A percentile compares a stretch with the other conserved stretches of the same genome.
phyloP scores from a whole-genome alignment of 2,797 vertebrate species.

The Odontamblyopus lacepedii region DNA sequence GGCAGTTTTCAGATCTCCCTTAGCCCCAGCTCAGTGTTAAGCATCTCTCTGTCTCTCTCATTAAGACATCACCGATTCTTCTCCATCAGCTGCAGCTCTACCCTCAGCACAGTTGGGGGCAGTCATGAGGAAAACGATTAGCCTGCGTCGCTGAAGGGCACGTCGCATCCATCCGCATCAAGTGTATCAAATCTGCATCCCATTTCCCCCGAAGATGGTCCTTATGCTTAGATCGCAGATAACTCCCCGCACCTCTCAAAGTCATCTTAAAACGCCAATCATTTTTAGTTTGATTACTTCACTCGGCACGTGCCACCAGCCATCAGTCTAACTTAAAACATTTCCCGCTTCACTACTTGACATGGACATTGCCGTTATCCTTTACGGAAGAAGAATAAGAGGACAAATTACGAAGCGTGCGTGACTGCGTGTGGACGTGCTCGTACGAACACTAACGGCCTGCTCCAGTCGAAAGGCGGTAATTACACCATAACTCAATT shows the following conservation, averaged over 20 bases:
- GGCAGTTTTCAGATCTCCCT: constrained; percentile 18
- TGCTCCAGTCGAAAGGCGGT: neutral
- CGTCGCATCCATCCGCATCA: constrained; percentile 18
- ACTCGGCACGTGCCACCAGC: neutral
- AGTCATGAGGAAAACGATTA: constrained; percentile 63
- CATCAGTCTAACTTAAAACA: neutral
- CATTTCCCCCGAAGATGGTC: constrained; percentile 6
- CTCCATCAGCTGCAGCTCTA: constrained; percentile 54
- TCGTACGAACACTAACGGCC: neutral
- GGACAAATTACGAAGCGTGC: constrained; percentile 9
- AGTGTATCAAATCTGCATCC: constrained; percentile 26
- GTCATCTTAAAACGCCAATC: neutral
- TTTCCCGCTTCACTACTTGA: neutral
- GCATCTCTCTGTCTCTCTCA: constrained; percentile 61
- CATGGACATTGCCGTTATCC: neutral
- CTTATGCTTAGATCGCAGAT: constrained; percentile 19
- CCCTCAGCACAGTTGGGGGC: constrained; percentile 50
- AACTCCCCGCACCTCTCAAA: constrained; percentile 6
- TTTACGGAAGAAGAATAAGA: constrained; percentile 9
- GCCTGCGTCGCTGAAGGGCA: constrained; percentile 34
- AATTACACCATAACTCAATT: constrained; percentile 7
- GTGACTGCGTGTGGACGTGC: neutral
- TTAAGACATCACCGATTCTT: constrained; percentile 75
- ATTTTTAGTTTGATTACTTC: constrained; percentile 4
- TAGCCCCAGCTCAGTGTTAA: constrained; percentile 37